phyloP scores from a whole-genome alignment of 2,888 invertebrate species.

The Ligdia adustata region DNA sequence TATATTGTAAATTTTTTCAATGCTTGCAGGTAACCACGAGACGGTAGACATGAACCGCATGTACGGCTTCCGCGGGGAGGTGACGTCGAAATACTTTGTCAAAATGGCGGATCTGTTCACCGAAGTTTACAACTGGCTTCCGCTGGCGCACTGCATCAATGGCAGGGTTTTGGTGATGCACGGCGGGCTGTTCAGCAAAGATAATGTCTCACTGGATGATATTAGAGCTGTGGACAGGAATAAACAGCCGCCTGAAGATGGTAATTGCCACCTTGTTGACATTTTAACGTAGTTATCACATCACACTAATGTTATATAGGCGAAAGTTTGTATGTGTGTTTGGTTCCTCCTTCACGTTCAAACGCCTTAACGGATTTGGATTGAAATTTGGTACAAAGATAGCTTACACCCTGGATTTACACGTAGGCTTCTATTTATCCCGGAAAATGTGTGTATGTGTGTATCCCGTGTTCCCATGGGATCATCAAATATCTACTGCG shows the following conservation, averaged over 20 bases:
- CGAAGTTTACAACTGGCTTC: slow-evolving; percentile 99
- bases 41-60: slow-evolving; percentile 99
- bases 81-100: slow-evolving; percentile 96
- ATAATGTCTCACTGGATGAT: slow-evolving; percentile 96
- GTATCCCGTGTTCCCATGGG: too few species aligned
- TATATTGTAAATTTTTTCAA: neutral
- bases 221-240: slow-evolving; percentile 95
- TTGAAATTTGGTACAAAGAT: too few species aligned
- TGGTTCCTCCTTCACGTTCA: too few species aligned
- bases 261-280: too few species aligned
- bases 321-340: too few species aligned
- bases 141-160: slow-evolving; percentile 97
- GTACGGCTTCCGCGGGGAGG: slow-evolving; percentile 99
- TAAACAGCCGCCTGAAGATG: slow-evolving; percentile 98
- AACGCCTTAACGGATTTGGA: too few species aligned
- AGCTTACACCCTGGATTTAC: too few species aligned
- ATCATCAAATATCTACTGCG: too few species aligned
- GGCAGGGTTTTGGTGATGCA: slow-evolving; percentile 94
- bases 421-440: too few species aligned
- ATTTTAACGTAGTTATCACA: too few species aligned
- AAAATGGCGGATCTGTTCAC: slow-evolving; percentile 99
- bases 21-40: slow-evolving; percentile 95
- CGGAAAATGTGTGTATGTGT: too few species aligned
- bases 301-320: too few species aligned
- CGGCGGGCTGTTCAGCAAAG: slow-evolving; percentile 97